Evolutionary conservation across 2,797 vertebrate species (phyloP).

Genomic region (Gambusia yucatana): DNA sequence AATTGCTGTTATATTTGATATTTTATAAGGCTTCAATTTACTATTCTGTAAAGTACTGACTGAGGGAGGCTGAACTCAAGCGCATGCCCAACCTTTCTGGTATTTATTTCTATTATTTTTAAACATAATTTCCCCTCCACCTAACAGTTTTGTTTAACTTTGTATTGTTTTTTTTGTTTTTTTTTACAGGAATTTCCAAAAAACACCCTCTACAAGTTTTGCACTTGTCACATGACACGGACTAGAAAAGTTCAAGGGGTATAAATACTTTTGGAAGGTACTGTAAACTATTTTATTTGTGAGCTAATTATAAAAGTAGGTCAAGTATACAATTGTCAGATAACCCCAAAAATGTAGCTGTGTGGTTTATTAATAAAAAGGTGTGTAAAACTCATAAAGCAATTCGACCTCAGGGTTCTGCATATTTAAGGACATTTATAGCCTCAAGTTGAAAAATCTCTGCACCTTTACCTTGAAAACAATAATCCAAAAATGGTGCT

Average conservation of each 20-base stretch:
- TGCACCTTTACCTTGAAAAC: neutral
- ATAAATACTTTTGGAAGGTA: neutral
- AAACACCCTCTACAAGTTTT: neutral
- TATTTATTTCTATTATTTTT: too few relatives aligned
- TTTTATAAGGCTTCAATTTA: too few relatives aligned
- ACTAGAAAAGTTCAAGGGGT: neutral
- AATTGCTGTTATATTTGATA: too few relatives aligned
- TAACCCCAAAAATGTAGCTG: neutral
- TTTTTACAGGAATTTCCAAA: neutral
- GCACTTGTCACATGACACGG: neutral
- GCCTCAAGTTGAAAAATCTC: neutral
- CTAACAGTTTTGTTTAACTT: neutral
- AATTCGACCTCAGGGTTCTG: neutral
- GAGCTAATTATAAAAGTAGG: neutral
- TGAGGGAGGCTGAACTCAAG: too few relatives aligned
- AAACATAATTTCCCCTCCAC: neutral
- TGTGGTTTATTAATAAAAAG: neutral
- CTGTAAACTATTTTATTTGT: neutral
- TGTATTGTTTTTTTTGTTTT: neutral
- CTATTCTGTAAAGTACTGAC: too few relatives aligned
- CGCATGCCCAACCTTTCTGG: neutral
- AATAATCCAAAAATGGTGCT: neutral
- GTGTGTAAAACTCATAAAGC: neutral
- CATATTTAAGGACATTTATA: neutral
- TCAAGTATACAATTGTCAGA: neutral